These are phyloP conservation scores for Melanocharis versteri DNA, from an alignment of 2,113 vertebrate species.

Conservation along the genomic window DNA sequence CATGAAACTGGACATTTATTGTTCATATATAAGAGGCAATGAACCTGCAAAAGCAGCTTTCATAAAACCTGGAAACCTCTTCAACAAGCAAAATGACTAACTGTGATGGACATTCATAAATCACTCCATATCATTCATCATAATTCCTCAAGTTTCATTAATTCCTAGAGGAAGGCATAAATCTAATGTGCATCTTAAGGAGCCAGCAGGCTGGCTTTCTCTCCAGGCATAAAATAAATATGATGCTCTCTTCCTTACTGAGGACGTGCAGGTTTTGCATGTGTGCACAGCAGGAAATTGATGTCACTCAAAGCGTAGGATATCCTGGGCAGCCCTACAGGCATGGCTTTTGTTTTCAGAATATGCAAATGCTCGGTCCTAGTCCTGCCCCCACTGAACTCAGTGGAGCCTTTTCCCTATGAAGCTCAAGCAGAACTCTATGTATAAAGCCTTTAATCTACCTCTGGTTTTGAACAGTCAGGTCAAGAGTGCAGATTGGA, in stretches of 20 bases:
- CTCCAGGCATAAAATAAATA: neutral
- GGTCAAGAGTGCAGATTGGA: neutral
- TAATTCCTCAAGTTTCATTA: constrained; percentile 32
- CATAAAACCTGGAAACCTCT: constrained; percentile 1
- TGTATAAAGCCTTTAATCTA: neutral
- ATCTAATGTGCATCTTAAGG: neutral
- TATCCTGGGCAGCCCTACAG: neutral
- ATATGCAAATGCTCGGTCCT: neutral
- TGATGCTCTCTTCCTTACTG: neutral
- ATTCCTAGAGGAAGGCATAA: constrained; percentile 7
- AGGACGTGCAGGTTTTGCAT: neutral
- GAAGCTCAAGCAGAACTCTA: neutral
- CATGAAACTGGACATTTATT: constrained; percentile 27
- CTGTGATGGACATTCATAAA: neutral
- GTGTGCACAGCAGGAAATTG: neutral
- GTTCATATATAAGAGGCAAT: neutral
- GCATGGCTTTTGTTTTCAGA: neutral
- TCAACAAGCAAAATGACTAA: neutral
- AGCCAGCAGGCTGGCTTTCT: neutral
- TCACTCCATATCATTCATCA: neutral
- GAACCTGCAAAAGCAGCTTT: neutral
- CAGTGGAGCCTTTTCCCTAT: neutral
- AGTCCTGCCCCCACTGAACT: neutral
- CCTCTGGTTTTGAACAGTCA: neutral
- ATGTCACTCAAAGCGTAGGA: neutral